phyloP scores from a whole-genome alignment of 2,888 invertebrate genomes.

The Gryllus longicercus region DNA sequence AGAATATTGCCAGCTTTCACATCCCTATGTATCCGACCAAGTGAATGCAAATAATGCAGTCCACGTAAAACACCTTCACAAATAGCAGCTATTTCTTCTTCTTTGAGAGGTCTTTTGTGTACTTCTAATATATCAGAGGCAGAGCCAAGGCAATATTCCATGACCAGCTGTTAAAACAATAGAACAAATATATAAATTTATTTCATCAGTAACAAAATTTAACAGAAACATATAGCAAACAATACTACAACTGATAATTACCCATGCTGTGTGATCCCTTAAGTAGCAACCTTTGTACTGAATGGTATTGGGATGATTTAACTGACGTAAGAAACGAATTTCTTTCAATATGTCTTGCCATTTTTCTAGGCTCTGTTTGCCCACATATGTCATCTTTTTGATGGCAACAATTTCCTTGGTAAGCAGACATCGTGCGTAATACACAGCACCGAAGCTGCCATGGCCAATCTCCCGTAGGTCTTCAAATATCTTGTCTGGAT shows the following conservation, averaged over 20 bases:
- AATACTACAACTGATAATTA: conserved; percentile 42
- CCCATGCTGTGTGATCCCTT: conserved; percentile 96
- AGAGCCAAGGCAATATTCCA: conserved; percentile 99
- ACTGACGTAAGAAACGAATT: conserved; percentile 90
- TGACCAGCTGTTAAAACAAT: conserved; percentile 68
- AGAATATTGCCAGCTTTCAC: conserved; percentile 99
- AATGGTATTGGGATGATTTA: conserved; percentile 95
- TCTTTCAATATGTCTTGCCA: conserved; percentile 99
- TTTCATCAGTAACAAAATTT: neutral
- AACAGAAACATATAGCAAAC: too few species aligned
- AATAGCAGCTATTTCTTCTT: conserved; percentile 95
- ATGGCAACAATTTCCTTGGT: conserved; percentile 98
- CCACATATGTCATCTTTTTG: conserved; percentile 99
- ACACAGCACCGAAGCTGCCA: conserved; percentile 99
- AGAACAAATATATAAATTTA: neutral
- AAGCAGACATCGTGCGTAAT: conserved; percentile 93
- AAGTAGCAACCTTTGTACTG: conserved; percentile 98
- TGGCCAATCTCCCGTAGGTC: conserved; percentile 98
- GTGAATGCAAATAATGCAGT: conserved; percentile 87
- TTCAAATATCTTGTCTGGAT: conserved; percentile 95
- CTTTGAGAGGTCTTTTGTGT: conserved; percentile 90
- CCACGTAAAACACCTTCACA: conserved; percentile 93
- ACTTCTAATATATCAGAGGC: conserved; percentile 99
- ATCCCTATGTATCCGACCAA: conserved; percentile 78
- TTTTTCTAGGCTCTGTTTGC: conserved; percentile 94